A percentile compares a stretch with the other conserved stretches of the same genome.
phyloP scores from a whole-genome alignment of 2,888 invertebrate genomes.

The Ommatoiulus sabulosus region DNA sequence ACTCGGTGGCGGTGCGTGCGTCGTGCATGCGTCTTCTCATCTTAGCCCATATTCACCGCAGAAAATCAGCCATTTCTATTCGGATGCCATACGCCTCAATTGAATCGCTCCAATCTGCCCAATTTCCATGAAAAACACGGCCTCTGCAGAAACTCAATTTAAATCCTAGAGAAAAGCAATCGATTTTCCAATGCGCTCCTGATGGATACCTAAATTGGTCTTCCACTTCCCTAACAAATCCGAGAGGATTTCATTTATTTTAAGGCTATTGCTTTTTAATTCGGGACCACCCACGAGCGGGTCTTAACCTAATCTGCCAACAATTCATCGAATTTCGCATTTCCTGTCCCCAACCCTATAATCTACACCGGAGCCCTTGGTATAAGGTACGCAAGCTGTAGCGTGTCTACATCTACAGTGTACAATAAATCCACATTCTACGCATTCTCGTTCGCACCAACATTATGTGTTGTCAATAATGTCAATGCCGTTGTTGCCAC shows the following conservation, averaged over 20 bases:
- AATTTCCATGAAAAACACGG: slow-evolving; percentile 7
- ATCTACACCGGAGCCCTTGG: neutral
- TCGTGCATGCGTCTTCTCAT: neutral
- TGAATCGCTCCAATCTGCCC: slow-evolving; percentile 17
- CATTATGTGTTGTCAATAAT: neutral
- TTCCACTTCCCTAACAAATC: slow-evolving; percentile 21
- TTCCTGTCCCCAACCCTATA: neutral
- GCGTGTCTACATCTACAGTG: neutral
- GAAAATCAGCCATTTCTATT: neutral
- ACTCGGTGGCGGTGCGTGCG: neutral
- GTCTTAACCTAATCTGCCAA: slow-evolving; percentile 13
- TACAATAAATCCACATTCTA: slow-evolving; percentile 10
- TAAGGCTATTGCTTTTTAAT: slow-evolving; percentile 37
- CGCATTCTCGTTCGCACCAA: neutral
- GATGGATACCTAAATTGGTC: neutral
- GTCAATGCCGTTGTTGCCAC: neutral
- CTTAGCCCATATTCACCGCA: neutral
- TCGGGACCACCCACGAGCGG: neutral
- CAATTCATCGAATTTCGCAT: neutral
- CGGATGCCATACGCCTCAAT: slow-evolving; percentile 4
- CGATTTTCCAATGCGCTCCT: slow-evolving; percentile 31
- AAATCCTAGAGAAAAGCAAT: slow-evolving; percentile 25
- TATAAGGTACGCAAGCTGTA: neutral
- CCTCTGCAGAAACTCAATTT: slow-evolving; percentile 15
- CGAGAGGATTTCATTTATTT: slow-evolving; percentile 6